Conservation (phyloP, 2,888 invertebrate species). For the Trimorus sp. region DNA sequence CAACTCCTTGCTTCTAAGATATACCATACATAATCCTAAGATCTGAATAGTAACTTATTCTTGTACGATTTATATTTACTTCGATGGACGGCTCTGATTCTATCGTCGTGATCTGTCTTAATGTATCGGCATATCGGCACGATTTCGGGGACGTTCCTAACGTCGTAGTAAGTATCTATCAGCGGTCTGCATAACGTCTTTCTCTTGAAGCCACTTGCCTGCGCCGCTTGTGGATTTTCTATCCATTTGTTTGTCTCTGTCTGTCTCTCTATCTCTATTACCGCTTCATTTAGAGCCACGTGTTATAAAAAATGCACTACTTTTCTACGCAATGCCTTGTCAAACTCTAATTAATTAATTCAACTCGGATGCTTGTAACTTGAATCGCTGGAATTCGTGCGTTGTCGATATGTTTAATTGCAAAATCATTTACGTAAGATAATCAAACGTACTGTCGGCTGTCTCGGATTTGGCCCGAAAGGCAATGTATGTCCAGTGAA, state of each 20-base stretch:
- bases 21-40: constrained; percentile 7
- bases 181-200: constrained; percentile 65
- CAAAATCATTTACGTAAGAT: too few relatives aligned
- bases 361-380: not conserved
- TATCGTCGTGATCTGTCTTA: constrained; percentile 75
- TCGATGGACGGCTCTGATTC: constrained; percentile 78
- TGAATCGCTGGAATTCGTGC: too few relatives aligned
- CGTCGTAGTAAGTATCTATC: constrained; percentile 78
- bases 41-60: constrained; percentile 55
- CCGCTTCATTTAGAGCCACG: constrained; percentile 31
- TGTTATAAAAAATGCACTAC: constrained; percentile 28
- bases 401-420: too few relatives aligned
- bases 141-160: constrained; percentile 76
- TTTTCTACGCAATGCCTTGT: constrained; percentile 26
- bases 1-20: constrained; percentile 15
- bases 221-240: constrained; percentile 34
- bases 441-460: too few relatives aligned
- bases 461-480: constrained; percentile 41
- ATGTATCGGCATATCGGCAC: constrained; percentile 71
- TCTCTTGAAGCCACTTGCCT: constrained; percentile 54
- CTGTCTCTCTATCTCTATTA: constrained; percentile 5
- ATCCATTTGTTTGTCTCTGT: constrained; percentile 30
- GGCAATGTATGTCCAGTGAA: constrained; percentile 73
- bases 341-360: constrained; percentile 19
- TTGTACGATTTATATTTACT: constrained; percentile 78